Conservation (phyloP, 2,797 vertebrate species). For the Cynodonichthys magdalenae region DNA sequence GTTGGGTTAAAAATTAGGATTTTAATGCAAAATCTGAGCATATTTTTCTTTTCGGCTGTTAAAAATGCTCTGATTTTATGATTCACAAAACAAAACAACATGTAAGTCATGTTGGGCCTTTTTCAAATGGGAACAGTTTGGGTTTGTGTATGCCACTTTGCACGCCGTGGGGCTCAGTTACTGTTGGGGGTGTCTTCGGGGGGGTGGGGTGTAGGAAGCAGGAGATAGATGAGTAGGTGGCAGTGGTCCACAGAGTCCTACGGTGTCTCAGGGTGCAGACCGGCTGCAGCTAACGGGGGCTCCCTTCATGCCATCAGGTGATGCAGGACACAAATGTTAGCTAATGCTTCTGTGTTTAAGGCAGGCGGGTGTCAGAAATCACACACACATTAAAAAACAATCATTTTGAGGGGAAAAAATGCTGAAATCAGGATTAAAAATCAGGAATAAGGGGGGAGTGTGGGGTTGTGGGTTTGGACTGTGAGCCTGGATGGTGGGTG, state of each 20-base stretch:
- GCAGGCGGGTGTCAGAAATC: constrained; percentile 61
- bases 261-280: constrained; percentile 43
- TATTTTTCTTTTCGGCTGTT: background rate
- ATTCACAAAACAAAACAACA: constrained; percentile 61
- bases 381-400: background rate
- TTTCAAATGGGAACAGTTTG: constrained; percentile 57
- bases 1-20: background rate
- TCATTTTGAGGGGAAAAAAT: background rate
- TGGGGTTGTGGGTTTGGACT: constrained; percentile 51
- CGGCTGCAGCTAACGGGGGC: constrained; percentile 79
- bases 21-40: background rate
- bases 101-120: constrained; percentile 53
- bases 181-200: constrained; percentile 42
- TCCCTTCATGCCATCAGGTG: constrained; percentile 81
- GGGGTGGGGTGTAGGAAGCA: constrained; percentile 22
- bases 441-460: constrained; percentile 11
- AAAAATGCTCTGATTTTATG: background rate
- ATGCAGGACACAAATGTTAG: constrained; percentile 45
- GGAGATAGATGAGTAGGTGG: constrained; percentile 62
- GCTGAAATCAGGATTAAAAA: background rate
- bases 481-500: constrained; percentile 70
- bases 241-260: constrained; percentile 58
- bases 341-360: constrained; percentile 31
- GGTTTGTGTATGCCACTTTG: constrained; percentile 58
- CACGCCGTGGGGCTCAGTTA: constrained; percentile 66